Base-by-base conservation (phyloP, 2,888 invertebrate species). In the Ochlodes sylvanus region DNA sequence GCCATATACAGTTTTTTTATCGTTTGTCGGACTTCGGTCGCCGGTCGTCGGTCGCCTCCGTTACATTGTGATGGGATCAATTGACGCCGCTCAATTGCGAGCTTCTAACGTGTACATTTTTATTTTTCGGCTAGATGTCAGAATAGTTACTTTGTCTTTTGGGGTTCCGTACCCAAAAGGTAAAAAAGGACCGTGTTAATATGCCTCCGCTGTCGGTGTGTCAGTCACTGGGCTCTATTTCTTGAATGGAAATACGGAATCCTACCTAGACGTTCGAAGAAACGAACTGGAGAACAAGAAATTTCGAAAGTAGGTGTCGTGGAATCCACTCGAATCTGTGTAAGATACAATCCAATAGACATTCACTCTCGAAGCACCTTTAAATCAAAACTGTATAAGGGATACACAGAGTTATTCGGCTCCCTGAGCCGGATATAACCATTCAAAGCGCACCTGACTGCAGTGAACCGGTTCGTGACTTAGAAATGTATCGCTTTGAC, bases 1-100 rank as follows among this genome's bases (percentile, higher is more conserved):
- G 61, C 50, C 61, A 38, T 61, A 61, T 12, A n/a, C n/a, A n/a
- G 12, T 61, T 61, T 61, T 61, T 61, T 17, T 34, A 15, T 61
- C 61, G 47, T 17, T 50, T 61, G 50, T 15, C 42, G 42, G 42
- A n/a, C 27, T 21, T 7, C 34, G 34, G 27, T 50, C 50, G 52
- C 9, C 44, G 44, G 44, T 5, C 32, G 14, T 10, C 38, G 38
- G 3, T 10, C 2, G 44, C 44, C 38, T 60, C 27, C 27, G 27
- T 42, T 15, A 60, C 19, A 27, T 27, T 27, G 5, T 27, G 27
- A 27, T 60, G 42, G 27, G 21, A 44, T 44, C 44, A 60, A 21
- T 6, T 27, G 50, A 12, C 10, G 38, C 38, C 10, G 38, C 12
- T 38, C 38, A 12, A 1, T 38, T 38, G 12, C 3, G 38, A 12